Conservation (phyloP, 2,888 invertebrate species). For the Epiblema foenella region DNA sequence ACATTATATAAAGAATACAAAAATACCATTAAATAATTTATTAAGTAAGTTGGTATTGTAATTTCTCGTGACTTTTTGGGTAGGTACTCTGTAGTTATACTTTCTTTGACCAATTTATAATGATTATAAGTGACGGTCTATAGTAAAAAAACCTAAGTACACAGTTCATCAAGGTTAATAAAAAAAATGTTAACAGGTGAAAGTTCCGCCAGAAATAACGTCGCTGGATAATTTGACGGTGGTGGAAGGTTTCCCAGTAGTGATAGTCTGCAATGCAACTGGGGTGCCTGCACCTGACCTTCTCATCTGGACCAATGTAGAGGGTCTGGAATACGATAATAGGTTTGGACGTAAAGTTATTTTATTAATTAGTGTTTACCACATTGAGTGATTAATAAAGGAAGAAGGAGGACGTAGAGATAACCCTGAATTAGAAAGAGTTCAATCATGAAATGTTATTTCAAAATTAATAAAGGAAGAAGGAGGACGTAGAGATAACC, state of each 20-base stretch:
- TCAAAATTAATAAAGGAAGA: not conserved
- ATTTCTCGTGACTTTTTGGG: too few species aligned
- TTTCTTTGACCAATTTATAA: too few species aligned
- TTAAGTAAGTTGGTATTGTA: too few species aligned
- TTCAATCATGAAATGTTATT: too few species aligned
- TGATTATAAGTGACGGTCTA: too few species aligned
- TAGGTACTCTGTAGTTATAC: too few species aligned
- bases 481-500: not conserved
- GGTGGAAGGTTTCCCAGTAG: constrained; percentile 58
- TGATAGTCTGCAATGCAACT: constrained; percentile 63
- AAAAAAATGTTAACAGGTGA: constrained; percentile 57
- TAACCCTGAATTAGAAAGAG: too few species aligned
- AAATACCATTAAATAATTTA: too few species aligned
- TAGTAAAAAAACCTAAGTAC: too few species aligned
- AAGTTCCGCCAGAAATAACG: constrained; percentile 62
- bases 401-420: not conserved
- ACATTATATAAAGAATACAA: too few species aligned
- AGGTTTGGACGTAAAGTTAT: not conserved
- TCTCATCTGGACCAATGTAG: constrained; percentile 50
- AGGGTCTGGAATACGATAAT: not conserved
- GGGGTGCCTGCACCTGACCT: constrained; percentile 67
- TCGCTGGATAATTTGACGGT: constrained; percentile 61
- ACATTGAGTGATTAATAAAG: not conserved
- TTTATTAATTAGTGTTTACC: not conserved
- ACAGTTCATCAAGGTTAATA: too few species aligned